phyloP scores from a whole-genome alignment of 2,797 vertebrate genomes.

The Arrhamphus sclerolepis region DNA sequence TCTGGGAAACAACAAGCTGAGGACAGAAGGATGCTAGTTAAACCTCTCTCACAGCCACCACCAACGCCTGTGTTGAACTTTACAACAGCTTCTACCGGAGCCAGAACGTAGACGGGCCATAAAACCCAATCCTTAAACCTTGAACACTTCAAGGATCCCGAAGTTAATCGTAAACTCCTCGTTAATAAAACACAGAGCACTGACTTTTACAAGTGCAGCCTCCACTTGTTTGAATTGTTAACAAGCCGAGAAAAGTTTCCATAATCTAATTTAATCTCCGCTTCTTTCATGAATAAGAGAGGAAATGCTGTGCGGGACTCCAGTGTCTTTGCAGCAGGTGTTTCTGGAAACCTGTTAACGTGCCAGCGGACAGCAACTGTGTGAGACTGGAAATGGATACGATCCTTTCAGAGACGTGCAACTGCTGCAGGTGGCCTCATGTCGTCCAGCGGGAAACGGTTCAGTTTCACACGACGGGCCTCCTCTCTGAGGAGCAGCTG shows the following conservation, averaged over 20 bases:
- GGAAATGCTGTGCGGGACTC: too few species aligned
- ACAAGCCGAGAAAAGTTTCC: conserved; percentile 57
- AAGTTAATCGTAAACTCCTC: conserved; percentile 67
- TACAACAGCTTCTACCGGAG: conserved; percentile 40
- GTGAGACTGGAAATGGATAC: neutral
- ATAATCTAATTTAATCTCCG: conserved; percentile 34
- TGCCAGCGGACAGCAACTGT: neutral
- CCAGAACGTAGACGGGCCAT: conserved; percentile 50
- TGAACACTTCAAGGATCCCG: conserved; percentile 63
- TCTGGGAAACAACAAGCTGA: neutral
- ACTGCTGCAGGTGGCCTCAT: neutral
- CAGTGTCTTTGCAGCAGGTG: conserved; percentile 45
- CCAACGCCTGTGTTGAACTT: conserved; percentile 24
- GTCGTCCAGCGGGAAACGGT: conserved; percentile 7
- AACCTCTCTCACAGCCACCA: neutral
- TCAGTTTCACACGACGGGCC: too few species aligned
- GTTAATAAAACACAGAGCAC: conserved; percentile 63
- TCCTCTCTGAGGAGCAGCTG: neutral
- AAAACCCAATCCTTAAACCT: conserved; percentile 64
- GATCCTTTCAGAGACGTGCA: neutral
- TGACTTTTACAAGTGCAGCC: conserved; percentile 52
- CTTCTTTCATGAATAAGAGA: conserved; percentile 4
- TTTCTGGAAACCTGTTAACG: conserved; percentile 9
- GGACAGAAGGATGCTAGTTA: neutral
- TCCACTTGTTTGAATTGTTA: conserved; percentile 51